Evolutionary conservation across 1,140 invertebrate species (phyloP), one percentile per base, ranked within the genome.

Genomic region (Armadillidium nasatum): DNA sequence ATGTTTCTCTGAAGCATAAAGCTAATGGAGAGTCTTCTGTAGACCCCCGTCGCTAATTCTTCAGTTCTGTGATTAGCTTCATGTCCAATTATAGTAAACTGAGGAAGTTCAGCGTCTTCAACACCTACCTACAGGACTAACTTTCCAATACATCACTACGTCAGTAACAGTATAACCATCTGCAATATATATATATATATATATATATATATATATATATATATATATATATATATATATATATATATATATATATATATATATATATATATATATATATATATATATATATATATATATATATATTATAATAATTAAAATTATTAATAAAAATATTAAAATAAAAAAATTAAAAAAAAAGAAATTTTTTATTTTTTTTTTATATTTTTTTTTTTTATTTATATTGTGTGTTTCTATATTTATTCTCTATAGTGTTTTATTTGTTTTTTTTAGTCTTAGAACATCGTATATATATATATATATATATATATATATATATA

Each of bases 111-210:
- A 0, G 95, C 94, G 81, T 96, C 91, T 83, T 97, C 93, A 2
- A 98, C 94, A 0, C 95, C 96, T 73, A 93, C 88, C 88, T 0
- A 98, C 95, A 0, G 94, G 91, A 0, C 91, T 92, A 54, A 91
- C 88, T 82, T 84, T 87, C 96, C 96, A 99, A 84, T 96, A 95
- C 94, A 98, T 97, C n/a, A 96, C 91, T 15, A 99, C 94, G 84
- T 98, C 97, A 60, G 90, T 88, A 69, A 97, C 94, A 0, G 96
- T 98, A 86, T 99, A 98, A 6, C 96, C 97, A 88, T 98, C 96
- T 98, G 33, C 2, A 33, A 74, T 68, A 50, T 73, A 73, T 73
- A 19, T 21, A 54, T 7, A 73, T 50, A 73, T 50, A 73, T n/a
- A 4, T 50, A 74, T 33, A 33, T 33, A 33, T 33, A 73, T 33